Evolutionary conservation across 2,113 vertebrate species (phyloP), one percentile per base, ranked within the genome.

Genomic region (Clarias magur): DNA sequence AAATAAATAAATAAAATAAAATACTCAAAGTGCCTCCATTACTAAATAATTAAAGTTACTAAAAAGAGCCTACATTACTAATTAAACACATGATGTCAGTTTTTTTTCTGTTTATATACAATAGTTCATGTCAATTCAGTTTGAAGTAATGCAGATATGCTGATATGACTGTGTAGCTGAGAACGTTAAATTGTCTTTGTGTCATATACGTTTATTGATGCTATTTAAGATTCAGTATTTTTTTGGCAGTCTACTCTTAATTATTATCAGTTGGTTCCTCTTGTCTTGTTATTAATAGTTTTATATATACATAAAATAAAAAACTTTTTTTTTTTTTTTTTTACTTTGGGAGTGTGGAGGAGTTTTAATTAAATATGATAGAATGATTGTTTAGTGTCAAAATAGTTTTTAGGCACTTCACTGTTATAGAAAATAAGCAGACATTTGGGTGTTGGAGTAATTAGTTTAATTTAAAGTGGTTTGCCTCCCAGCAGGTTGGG

Each of bases 391-490:
- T 84, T 87, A 60, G 82, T 87, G 62, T 80, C 67, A 60, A 83
- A 73, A 34, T 70, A 79, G 85, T 85, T 86, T 88, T 73, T 87
- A 84, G 86, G 60, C 68, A 70, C 75, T 87, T 83, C 82, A 21
- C 53, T 82, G 88, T 48, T 83, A 87, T 30, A 80, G 67, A 80
- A 89, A 81, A 87, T 80, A 67, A 86, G 72, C 72, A 87, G 82
- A 85, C 85, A 72, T 72, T 83, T 84, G 88, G 88, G 79, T 87
- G 25, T 85, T 92, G 91, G 93, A 92, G 93, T 94, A 93, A 94
- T 95, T 95, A 92, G 93, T 95, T 94, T 93, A 87, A 92, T 91
- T 93, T 93, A 87, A 85, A 82, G 89, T 85, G 91, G 92, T 95
- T 93, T 92, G 63, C 86, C 93, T 94, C 92, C 91, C 93, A 95